Conservation (phyloP, 2,888 invertebrate species). For the Hypena proboscidalis region DNA sequence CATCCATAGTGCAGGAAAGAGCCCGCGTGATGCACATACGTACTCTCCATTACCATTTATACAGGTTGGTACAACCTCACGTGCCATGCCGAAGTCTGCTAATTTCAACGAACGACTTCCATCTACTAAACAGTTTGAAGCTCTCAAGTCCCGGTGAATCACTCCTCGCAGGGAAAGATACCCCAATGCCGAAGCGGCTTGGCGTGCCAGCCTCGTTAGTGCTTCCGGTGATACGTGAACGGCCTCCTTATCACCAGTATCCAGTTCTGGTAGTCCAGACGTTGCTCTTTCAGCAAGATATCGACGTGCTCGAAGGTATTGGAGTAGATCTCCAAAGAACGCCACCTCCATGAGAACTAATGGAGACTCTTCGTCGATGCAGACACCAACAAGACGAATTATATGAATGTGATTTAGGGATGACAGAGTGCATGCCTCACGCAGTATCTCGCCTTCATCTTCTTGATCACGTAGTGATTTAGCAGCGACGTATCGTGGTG, state of each 20-base stretch:
- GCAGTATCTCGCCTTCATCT: conserved; percentile 89
- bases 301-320: conserved; percentile 89
- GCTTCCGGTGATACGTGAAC: conserved; percentile 53
- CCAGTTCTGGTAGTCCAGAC: conserved; percentile 34
- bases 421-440: conserved; percentile 96
- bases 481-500: conserved; percentile 89
- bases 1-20: conserved; percentile 96
- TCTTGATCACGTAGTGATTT: conserved; percentile 93
- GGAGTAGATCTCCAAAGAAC: conserved; percentile 94
- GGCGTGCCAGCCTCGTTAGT: conserved; percentile 58
- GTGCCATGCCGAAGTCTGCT: conserved; percentile 95
- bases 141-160: conserved; percentile 89
- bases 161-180: conserved; percentile 60
- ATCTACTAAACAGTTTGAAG: conserved; percentile 91
- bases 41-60: conserved; percentile 89
- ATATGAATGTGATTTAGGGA: conserved; percentile 94
- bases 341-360: conserved; percentile 96
- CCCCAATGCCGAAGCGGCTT: conserved; percentile 55
- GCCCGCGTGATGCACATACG: conserved; percentile 91
- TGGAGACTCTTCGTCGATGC: conserved; percentile 91
- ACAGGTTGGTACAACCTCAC: conserved; percentile 91
- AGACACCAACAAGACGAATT: conserved; percentile 91
- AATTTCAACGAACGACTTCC: conserved; percentile 89
- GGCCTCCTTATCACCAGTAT: conserved; percentile 69
- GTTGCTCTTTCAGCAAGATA: conserved; percentile 87